Conservation (phyloP, 2,888 invertebrate species). For the Scaptodrosophila latifasciaeformis region DNA sequence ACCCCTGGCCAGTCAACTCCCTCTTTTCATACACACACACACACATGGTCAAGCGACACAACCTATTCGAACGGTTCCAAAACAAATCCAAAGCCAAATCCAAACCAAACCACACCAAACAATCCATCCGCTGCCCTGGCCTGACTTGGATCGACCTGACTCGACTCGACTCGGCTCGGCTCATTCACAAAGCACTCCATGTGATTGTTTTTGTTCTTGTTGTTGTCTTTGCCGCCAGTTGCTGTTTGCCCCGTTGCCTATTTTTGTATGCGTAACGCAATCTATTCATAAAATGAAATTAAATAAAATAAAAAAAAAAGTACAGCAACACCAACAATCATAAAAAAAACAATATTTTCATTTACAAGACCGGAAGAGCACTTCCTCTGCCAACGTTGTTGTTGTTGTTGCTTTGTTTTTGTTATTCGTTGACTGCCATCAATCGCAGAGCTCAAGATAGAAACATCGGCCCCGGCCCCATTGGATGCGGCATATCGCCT, state of each 20-base stretch:
- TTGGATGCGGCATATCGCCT: conserved; percentile 21
- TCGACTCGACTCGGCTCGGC: conserved; percentile 24
- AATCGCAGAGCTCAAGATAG: conserved; percentile 63
- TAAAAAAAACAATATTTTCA: conserved; percentile 63
- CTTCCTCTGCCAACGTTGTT: conserved; percentile 46
- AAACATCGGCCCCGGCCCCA: conserved; percentile 33
- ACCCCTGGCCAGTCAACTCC: conserved; percentile 39
- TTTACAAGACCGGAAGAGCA: conserved; percentile 70
- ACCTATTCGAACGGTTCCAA: no score
- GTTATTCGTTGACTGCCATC: conserved; percentile 35
- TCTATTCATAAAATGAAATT: conserved; percentile 70
- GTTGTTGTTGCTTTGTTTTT: conserved; percentile 10
- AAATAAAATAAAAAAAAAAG: conserved; percentile 55
- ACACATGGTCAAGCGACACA: conserved; percentile 12
- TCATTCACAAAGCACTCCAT: conserved; percentile 31
- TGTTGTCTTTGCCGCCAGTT: no score
- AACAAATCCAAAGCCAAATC: no score
- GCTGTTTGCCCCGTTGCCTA: conserved; percentile 46
- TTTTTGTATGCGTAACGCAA: conserved; percentile 69
- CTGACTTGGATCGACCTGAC: conserved; percentile 12
- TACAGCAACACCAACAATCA: conserved; percentile 23
- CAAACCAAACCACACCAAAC: conserved; percentile 3
- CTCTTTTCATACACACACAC: conserved; percentile 8
- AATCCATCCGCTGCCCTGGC: conserved; percentile 13
- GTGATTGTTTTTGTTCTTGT: conserved; percentile 12